Conservation (phyloP, 2,888 invertebrate genomes). For the Lepidocyrtoides sp. region DNA sequence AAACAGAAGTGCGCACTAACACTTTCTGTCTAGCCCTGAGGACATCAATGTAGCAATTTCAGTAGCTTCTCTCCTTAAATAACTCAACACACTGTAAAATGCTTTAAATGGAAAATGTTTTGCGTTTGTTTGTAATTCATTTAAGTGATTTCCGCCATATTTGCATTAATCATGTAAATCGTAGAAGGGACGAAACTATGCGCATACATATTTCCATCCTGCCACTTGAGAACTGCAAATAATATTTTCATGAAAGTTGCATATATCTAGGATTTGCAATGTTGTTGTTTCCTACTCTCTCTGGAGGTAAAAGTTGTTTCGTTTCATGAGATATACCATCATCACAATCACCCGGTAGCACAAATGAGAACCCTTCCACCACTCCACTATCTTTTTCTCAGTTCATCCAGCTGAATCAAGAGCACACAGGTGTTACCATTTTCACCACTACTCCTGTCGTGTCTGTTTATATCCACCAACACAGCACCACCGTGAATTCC, state of each 20-base stretch:
- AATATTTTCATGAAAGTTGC: not conserved
- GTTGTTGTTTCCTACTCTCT: not conserved
- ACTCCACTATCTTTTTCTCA: not conserved
- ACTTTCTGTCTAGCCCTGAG: not conserved
- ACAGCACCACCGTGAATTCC: not conserved
- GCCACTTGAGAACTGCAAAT: constrained; percentile 23
- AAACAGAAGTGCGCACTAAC: constrained; percentile 13
- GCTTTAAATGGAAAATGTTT: not conserved
- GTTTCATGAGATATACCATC: not conserved
- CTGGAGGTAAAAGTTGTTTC: constrained; percentile 18
- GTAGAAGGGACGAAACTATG: not conserved
- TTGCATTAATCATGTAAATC: constrained; percentile 30
- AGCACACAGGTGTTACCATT: constrained; percentile 27
- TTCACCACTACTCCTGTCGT: not conserved
- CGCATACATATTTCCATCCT: not conserved
- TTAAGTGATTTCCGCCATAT: constrained; percentile 70
- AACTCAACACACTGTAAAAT: not conserved
- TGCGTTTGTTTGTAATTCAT: not conserved
- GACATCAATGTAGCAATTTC: not conserved
- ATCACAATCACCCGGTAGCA: not conserved
- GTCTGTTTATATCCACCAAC: not conserved
- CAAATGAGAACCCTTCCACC: not conserved
- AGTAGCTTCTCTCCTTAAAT: too few species aligned
- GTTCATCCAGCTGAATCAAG: constrained; percentile 10
- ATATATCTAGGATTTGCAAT: not conserved